phyloP scores from a whole-genome alignment of 2,888 invertebrate species.

The Spialia ferax region DNA sequence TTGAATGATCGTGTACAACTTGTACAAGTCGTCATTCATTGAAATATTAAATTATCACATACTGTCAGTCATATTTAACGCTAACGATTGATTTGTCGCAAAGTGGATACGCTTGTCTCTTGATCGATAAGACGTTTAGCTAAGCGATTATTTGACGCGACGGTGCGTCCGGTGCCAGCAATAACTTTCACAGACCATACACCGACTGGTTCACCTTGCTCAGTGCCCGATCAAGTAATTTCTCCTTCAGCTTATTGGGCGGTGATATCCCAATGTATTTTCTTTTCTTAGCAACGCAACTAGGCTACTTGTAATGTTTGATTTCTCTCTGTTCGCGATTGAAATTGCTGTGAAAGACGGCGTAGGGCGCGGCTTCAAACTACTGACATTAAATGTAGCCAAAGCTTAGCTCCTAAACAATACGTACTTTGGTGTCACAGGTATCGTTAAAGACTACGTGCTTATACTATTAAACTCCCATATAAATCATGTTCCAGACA shows the following conservation, averaged over 20 bases:
- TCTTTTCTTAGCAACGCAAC: conserved; percentile 78
- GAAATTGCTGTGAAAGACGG: conserved; percentile 55
- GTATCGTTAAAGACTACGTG: conserved; percentile 24
- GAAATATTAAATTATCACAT: conserved; percentile 4
- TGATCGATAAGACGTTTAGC: conserved; percentile 29
- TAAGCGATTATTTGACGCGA: conserved; percentile 32
- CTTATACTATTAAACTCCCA: conserved; percentile 42
- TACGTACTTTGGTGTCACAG: conserved; percentile 34
- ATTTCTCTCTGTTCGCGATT: conserved; percentile 71
- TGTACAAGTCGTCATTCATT: not conserved
- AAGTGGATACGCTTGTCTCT: conserved; percentile 16
- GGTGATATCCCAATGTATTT: conserved; percentile 69
- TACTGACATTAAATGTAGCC: conserved; percentile 1
- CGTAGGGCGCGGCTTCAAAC: conserved; percentile 50
- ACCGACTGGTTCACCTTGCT: conserved; percentile 73
- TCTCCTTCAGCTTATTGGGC: conserved; percentile 68
- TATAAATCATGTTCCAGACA: conserved; percentile 62
- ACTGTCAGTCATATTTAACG: conserved; percentile 1
- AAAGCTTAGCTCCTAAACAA: conserved; percentile 29
- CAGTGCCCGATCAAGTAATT: conserved; percentile 68
- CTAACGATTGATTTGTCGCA: conserved; percentile 16
- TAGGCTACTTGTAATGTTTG: conserved; percentile 66
- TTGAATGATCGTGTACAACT: not conserved
- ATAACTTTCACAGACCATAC: conserved; percentile 79
- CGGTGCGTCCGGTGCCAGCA: conserved; percentile 48